Conservation (phyloP, 2,888 invertebrate species). For the Thera obeliscata region DNA sequence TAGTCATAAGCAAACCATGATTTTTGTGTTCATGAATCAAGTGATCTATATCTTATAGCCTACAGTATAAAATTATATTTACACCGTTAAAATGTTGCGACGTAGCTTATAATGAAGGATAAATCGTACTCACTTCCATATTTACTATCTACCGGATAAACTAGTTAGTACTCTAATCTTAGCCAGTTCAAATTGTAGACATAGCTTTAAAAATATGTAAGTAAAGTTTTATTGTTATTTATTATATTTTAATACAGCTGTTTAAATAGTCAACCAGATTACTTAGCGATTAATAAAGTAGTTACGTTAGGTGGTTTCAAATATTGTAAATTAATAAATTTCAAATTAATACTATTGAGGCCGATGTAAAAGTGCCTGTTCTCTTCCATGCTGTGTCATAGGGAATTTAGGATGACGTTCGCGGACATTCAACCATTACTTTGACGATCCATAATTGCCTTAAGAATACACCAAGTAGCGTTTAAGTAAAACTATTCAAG, state of each 20-base stretch:
- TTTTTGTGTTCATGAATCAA: constrained; percentile 67
- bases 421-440: neutral
- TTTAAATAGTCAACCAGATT: constrained; percentile 16
- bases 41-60: constrained; percentile 58
- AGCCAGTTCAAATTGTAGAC: constrained; percentile 27
- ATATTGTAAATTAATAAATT: constrained; percentile 6
- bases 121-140: constrained; percentile 20
- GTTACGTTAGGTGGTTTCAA: constrained; percentile 15
- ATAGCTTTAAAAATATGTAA: constrained; percentile 21
- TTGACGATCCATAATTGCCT: constrained; percentile 48
- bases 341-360: constrained; percentile 3
- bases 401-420: constrained; percentile 12
- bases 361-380: constrained; percentile 30
- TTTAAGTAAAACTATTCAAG: constrained; percentile 33
- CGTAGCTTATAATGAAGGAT: constrained; percentile 21
- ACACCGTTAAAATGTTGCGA: constrained; percentile 47
- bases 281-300: constrained; percentile 10
- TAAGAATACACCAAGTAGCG: constrained; percentile 64
- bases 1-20: constrained; percentile 65
- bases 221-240: constrained; percentile 12
- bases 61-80: constrained; percentile 57
- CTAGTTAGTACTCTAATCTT: constrained; percentile 22
- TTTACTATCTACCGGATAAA: constrained; percentile 18
- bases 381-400: constrained; percentile 15
- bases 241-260: constrained; percentile 16